phyloP scores from a whole-genome alignment of 2,113 vertebrate species.

The Silurus meridionalis region DNA sequence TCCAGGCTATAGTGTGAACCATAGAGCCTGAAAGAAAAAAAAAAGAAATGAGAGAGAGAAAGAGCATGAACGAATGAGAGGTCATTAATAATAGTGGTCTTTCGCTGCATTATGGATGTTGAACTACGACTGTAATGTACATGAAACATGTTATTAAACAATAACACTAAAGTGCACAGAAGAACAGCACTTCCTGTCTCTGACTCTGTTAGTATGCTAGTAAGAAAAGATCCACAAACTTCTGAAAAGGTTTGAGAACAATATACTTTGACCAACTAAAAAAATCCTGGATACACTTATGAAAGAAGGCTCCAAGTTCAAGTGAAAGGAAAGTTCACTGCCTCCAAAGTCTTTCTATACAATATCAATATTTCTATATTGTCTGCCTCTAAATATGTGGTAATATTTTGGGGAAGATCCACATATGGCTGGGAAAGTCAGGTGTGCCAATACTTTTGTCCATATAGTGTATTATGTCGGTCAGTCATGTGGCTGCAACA shows the following conservation, averaged over 20 bases:
- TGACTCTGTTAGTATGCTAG: neutral
- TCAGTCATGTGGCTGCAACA: neutral
- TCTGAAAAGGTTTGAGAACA: neutral
- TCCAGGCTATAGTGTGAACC: conserved; percentile 92
- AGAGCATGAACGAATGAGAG: neutral
- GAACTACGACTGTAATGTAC: neutral
- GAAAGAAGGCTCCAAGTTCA: neutral
- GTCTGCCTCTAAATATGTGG: no score
- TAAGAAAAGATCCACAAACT: neutral
- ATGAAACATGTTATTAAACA: neutral
- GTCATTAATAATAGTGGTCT: neutral
- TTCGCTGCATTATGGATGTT: conserved; percentile 18
- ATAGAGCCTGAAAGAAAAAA: conserved; percentile 77
- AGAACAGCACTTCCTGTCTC: neutral
- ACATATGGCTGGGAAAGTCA: no score
- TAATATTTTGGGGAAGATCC: no score
- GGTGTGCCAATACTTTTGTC: no score
- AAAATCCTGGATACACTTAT: neutral
- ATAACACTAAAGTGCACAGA: neutral
- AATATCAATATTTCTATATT: no score
- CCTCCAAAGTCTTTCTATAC: no score
- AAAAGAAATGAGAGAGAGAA: neutral
- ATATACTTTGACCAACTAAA: neutral
- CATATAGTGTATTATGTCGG: neutral
- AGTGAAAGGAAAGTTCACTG: no score